A percentile compares a stretch with the other conserved stretches of the same genome.
phyloP scores from a whole-genome alignment of 2,797 vertebrate genomes.

The Microchirus variegatus region DNA sequence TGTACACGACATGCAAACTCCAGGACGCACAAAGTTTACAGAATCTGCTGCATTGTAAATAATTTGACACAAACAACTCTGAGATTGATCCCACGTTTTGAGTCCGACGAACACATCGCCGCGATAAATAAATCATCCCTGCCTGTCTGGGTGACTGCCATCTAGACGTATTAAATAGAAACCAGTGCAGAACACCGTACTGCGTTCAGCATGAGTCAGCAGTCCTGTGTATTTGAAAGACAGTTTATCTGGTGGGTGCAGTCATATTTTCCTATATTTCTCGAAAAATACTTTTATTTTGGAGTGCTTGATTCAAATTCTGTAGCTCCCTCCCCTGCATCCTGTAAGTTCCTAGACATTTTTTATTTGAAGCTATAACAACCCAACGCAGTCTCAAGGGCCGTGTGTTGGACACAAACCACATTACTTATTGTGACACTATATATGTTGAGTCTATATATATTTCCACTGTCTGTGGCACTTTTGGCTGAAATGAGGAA shows the following conservation, averaged over 20 bases:
- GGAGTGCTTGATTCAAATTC: background rate
- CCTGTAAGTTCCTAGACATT: background rate
- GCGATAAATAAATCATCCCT: constrained; percentile 3
- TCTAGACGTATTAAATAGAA: constrained; percentile 3
- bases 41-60: constrained; percentile 24
- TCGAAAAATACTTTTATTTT: background rate
- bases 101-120: background rate
- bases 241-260: background rate
- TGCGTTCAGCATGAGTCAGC: constrained; percentile 15
- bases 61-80: constrained; percentile 13
- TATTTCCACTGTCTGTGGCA: too few species aligned
- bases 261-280: background rate
- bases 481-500: too few species aligned
- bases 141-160: background rate
- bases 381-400: too few species aligned
- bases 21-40: constrained; percentile 13
- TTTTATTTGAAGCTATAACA: background rate
- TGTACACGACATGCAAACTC: constrained; percentile 6
- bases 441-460: too few species aligned
- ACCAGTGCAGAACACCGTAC: background rate
- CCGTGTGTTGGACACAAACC: background rate
- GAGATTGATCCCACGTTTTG: constrained; percentile 4
- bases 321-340: background rate
- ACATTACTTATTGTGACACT: too few species aligned
- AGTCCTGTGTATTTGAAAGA: background rate